Base-by-base conservation (phyloP, 1,140 invertebrate genomes). In the Philotrypesis tridentata region DNA sequence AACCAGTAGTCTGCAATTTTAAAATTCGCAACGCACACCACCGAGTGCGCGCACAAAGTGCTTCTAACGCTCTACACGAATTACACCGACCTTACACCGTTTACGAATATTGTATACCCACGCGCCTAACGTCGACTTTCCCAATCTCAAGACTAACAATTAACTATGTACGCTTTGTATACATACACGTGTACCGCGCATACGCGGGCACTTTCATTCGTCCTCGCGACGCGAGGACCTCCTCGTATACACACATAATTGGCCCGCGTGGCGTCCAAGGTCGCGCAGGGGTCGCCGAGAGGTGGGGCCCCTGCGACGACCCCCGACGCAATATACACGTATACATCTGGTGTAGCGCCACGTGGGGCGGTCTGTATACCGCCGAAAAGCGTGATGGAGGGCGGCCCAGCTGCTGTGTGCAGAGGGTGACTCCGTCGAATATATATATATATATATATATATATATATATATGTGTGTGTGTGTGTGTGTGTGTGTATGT, bases 371-470 rank as follows among this genome's bases (percentile, higher is more conserved):
- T 88, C 84, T 86, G 65, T n/a, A n/a, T n/a, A n/a, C 63, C 72
- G 82, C 83, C 73, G 80, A 82, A 87, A 87, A 83, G 85, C n/a
- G 87, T 85, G 87, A 88, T 87, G 85, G 86, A 88, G 83, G 87
- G 83, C 87, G 84, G 82, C 70, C 70, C 65, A 43, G 40, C 2
- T 43, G 40, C 40, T 11, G 33, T 37, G 8, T 43, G 12, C 12
- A 14, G 21, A 55, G 48, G 48, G 48, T 55, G 48, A n/a, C 43
- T 37, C 33, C 9, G 9, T 37, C 4, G 33, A 37, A 37, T 37
- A 37, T 37, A 37, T 37, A 37, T 37, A 37, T 37, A 37, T 37
- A 37, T 37, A 37, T 37, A 37, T 37, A n/a, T n/a, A n/a, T n/a
- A n/a, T n/a, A n/a, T n/a, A n/a, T n/a, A n/a, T n/a, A n/a, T n/a